Base-by-base conservation (phyloP, 2,888 invertebrate species). In the Desoria tigrina region DNA sequence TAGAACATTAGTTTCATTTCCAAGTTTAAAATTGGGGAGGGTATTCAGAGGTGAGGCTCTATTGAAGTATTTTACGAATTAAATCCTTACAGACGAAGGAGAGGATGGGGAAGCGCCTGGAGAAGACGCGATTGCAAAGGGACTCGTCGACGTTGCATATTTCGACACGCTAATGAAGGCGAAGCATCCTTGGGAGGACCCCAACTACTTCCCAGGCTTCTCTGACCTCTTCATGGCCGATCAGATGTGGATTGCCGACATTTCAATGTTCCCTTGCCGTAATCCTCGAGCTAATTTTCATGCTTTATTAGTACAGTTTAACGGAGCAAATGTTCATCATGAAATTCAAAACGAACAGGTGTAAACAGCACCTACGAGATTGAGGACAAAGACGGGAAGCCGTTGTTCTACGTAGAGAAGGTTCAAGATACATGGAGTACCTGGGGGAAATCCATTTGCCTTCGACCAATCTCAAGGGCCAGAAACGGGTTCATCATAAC, bases 201-300 rank as follows among this genome's bases (percentile, higher is more conserved):
- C 58, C 2, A 51, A 60, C 24, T 63, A 63, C 23, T 45, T 60
- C 11, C 45, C 67, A 1, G 67, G 67, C 2, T 67, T 67, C 27
- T 49, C 27, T 2, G 51, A 60, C 16, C 28, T 67, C 6, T 63
- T 42, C 26, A 53, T 4, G 7, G 53, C 53, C 7, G 53, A 16
- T 32, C 32, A 57, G 28, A 18, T 37, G 6, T 57, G 42, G 32
- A 7, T 49, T 7, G 9, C 14, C 7, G 49, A 49, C 18, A 49
- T 49, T 49, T 49, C 49, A 7, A 16, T 7, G 14, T 49, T 9
- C 18, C 18, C 49, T 11, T 49, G 14, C 21, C n/a, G 49, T 49
- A 49, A 49, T 11, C n/a, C n/a, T n/a, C n/a, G n/a, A n/a, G n/a
- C n/a, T n/a, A n/a, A n/a, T n/a, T n/a, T n/a, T n/a, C n/a, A n/a